Evolutionary conservation across 2,113 vertebrate species (phyloP).

Genomic region (Lepus timidus): DNA sequence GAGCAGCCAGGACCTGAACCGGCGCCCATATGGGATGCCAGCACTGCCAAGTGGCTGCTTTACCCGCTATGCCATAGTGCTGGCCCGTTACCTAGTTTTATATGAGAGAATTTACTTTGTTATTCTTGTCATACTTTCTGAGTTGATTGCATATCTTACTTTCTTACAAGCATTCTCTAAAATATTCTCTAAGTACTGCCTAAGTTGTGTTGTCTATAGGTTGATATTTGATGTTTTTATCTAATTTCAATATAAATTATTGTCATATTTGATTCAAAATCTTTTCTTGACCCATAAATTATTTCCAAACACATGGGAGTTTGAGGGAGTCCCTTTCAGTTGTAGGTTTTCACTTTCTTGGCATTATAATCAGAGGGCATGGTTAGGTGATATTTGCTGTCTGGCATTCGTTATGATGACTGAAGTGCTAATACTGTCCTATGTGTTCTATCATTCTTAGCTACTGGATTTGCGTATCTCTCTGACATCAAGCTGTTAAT

Average conservation of each 20-base stretch:
- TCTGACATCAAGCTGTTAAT: neutral
- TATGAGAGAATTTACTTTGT: neutral
- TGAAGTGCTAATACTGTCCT: neutral
- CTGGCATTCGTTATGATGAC: neutral
- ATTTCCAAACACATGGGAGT: slow-evolving; percentile 26
- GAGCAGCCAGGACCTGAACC: no score
- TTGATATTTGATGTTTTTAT: slow-evolving; percentile 17
- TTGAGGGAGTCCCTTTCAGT: neutral
- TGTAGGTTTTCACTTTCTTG: slow-evolving; percentile 34
- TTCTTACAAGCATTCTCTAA: neutral
- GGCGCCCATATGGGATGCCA: no score
- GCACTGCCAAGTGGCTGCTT: no score
- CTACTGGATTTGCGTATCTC: neutral
- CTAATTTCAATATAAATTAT: neutral
- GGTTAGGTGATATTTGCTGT: neutral
- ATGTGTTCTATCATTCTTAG: neutral
- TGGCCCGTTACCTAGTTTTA: neutral
- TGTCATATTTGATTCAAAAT: slow-evolving; percentile 48
- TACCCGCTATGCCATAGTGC: no score
- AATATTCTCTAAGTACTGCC: neutral
- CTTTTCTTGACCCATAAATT: neutral
- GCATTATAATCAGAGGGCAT: neutral
- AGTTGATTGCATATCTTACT: neutral
- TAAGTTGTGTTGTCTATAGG: neutral
- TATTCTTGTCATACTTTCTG: slow-evolving; percentile 11